phyloP scores from a whole-genome alignment of 2,888 invertebrate genomes.

The Scaptomyza flava region DNA sequence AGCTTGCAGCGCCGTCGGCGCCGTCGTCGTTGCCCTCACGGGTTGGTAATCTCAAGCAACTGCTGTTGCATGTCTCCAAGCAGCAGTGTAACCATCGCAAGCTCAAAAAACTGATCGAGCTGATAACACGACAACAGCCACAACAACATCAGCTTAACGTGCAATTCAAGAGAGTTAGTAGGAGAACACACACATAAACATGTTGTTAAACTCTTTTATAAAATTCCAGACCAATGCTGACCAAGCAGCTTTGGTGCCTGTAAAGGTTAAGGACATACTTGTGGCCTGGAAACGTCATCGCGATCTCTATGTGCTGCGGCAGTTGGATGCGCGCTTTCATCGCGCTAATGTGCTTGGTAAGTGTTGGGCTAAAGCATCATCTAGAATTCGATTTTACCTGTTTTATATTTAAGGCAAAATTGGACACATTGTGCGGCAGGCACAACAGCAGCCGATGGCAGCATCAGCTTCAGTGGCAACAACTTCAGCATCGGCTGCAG shows the following conservation, averaged over 20 bases:
- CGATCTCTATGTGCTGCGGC: conserved; percentile 79
- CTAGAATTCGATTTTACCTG: not conserved
- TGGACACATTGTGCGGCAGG: conserved; percentile 83
- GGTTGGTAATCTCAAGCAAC: conserved; percentile 74
- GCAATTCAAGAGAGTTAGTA: conserved; percentile 79
- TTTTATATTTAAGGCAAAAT: conserved; percentile 78
- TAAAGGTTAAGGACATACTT: conserved; percentile 81
- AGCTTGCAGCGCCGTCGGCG: conserved; percentile 37
- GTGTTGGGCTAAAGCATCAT: not conserved
- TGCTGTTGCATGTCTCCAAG: conserved; percentile 82
- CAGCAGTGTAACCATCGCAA: conserved; percentile 82
- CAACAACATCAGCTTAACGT: conserved; percentile 75
- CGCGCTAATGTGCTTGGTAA: conserved; percentile 83
- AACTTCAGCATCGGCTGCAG: conserved; percentile 44
- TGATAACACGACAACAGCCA: conserved; percentile 73
- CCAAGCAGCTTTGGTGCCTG: conserved; percentile 61
- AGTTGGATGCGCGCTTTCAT: conserved; percentile 81
- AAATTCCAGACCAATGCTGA: conserved; percentile 36
- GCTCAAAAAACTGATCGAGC: conserved; percentile 79
- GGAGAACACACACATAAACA: no score
- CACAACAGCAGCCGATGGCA: conserved; percentile 67
- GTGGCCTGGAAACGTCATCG: conserved; percentile 81
- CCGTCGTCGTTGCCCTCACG: conserved; percentile 27
- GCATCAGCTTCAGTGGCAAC: conserved; percentile 25
- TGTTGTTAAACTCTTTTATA: no score